Percentiles rank a stretch among this genome's conserved stretches.
phyloP scores from a whole-genome alignment of 2,888 invertebrate species.

The Euclidia mi region DNA sequence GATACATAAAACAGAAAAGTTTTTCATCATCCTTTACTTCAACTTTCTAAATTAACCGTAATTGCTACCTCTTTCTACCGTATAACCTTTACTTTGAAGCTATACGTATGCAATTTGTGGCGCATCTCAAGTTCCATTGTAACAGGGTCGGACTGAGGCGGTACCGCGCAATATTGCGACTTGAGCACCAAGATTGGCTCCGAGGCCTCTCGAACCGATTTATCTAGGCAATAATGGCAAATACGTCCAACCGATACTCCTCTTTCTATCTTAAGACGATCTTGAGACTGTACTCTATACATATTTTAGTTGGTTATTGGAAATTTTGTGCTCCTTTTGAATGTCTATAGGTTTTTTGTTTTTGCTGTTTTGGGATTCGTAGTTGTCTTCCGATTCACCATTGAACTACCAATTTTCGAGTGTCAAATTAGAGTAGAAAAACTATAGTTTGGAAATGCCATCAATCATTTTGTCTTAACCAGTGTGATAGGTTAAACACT shows the following conservation, averaged over 20 bases:
- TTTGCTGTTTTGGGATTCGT: background rate
- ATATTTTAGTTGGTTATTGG: conserved; percentile 15
- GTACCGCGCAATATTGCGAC: conserved; percentile 72
- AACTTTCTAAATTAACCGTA: too few species aligned
- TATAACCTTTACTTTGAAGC: too few species aligned
- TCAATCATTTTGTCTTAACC: too few species aligned
- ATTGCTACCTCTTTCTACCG: too few species aligned
- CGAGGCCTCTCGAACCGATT: conserved; percentile 71
- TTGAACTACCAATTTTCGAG: too few species aligned
- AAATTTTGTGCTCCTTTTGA: background rate
- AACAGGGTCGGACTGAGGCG: conserved; percentile 44
- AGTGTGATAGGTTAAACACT: too few species aligned
- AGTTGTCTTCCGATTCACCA: too few species aligned
- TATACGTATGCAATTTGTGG: conserved; percentile 25
- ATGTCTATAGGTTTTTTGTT: background rate
- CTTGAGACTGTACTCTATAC: conserved; percentile 60
- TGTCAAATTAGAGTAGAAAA: too few species aligned
- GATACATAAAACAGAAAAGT: too few species aligned
- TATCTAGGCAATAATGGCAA: conserved; percentile 77
- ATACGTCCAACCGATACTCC: conserved; percentile 58
- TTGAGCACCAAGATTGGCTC: conserved; percentile 65
- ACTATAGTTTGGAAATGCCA: too few species aligned
- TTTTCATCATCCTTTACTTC: too few species aligned
- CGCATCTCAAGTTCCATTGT: conserved; percentile 52
- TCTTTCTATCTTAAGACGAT: conserved; percentile 48